Conservation (phyloP, 2,113 vertebrate genomes). For the Microcebus murinus region DNA sequence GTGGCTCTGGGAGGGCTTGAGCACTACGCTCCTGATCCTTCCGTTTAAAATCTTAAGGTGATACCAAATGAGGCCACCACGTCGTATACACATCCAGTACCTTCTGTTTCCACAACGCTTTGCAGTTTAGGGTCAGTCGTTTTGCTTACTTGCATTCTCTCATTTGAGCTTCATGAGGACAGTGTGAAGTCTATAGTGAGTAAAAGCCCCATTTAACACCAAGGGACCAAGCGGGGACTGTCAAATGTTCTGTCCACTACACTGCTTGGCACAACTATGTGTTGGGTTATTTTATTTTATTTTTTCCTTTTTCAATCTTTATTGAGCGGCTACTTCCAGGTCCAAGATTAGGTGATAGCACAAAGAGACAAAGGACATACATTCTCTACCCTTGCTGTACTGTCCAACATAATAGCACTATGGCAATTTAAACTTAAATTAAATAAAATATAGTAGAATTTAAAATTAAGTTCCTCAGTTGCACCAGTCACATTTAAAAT, state of each 20-base stretch:
- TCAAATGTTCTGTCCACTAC: background rate
- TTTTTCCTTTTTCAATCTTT: background rate
- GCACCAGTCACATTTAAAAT: background rate
- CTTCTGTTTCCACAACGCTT: background rate
- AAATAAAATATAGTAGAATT: constrained; percentile 23
- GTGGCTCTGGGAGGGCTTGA: background rate
- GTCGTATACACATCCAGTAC: background rate
- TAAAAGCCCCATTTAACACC: background rate
- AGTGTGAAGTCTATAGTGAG: too few species aligned
- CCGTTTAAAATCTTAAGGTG: background rate
- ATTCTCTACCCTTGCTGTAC: background rate
- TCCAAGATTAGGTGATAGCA: background rate
- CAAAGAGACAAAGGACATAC: background rate
- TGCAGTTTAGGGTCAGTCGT: background rate
- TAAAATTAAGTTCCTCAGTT: background rate
- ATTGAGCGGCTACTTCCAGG: background rate
- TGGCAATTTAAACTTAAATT: background rate
- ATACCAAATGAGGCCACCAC: background rate
- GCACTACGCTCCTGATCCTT: background rate
- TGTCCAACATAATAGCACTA: background rate
- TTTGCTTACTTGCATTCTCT: background rate
- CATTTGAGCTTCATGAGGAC: background rate
- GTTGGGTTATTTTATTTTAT: background rate
- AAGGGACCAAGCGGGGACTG: background rate
- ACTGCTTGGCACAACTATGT: background rate